These are phyloP conservation scores for Umimayanthus kanabou DNA, from an alignment of 92 coral and sea anemone species.

Conservation along the genomic window DNA sequence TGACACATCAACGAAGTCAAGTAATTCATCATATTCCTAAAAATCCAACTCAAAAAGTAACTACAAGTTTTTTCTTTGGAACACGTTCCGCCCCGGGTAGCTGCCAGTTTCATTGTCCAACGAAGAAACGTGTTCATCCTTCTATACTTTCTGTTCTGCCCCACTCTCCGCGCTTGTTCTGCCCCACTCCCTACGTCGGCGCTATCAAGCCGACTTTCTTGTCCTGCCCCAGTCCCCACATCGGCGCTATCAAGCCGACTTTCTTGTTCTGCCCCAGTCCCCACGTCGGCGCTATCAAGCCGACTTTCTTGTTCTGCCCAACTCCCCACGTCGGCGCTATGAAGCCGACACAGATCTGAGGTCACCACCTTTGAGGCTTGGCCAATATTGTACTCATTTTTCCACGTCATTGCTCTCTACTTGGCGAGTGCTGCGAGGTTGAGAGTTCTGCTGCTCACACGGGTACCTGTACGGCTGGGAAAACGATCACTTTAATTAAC, in stretches of 20 bases:
- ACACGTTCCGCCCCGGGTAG: not conserved
- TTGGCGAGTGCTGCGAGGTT: slow-evolving; percentile 80
- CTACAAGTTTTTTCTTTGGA: not conserved
- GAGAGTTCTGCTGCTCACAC: slow-evolving; percentile 71
- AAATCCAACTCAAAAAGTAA: not conserved
- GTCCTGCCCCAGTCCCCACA: too few relatives aligned
- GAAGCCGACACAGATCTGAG: not conserved
- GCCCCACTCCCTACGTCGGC: too few relatives aligned
- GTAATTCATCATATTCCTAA: not conserved
- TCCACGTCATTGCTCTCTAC: not conserved
- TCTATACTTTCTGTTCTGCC: not conserved
- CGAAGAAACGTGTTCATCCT: not conserved
- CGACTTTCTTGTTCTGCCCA: too few relatives aligned
- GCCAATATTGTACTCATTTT: not conserved
- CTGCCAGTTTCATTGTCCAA: not conserved
- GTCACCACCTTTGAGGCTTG: not conserved
- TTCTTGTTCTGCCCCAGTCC: too few relatives aligned
- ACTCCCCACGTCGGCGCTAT: not conserved
- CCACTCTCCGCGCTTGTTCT: not conserved
- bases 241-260: not conserved
- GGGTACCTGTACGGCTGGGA: slow-evolving; percentile 64
- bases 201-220: too few relatives aligned
- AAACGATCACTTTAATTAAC: not conserved
- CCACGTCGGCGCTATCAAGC: too few relatives aligned
- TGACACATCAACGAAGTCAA: not conserved